Evolutionary conservation across 1,140 invertebrate genomes (phyloP).

Genomic region (Tetramorium parvispinum): DNA sequence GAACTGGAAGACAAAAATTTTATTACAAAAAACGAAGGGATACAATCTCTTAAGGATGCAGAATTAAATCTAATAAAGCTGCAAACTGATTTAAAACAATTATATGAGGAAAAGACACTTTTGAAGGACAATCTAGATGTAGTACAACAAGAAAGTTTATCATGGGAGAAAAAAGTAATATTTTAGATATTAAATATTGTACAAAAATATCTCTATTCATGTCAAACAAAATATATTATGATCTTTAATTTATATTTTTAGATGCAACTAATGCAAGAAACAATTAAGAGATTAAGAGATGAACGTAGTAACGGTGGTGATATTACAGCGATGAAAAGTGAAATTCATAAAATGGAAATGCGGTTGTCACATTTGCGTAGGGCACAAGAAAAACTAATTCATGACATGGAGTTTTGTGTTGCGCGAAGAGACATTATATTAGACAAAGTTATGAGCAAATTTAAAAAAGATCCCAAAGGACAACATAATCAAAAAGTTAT

Average conservation of each 20-base stretch:
- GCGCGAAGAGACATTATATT: slow-evolving; percentile 89
- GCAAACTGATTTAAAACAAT: slow-evolving; percentile 88
- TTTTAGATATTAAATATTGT: not conserved
- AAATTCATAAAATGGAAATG: slow-evolving; percentile 94
- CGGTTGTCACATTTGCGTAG: slow-evolving; percentile 88
- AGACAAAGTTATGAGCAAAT: slow-evolving; percentile 86
- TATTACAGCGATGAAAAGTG: slow-evolving; percentile 90
- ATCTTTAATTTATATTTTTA: slow-evolving; percentile 70
- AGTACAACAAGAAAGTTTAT: slow-evolving; percentile 89
- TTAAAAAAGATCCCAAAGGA: slow-evolving; percentile 85
- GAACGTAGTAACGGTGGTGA: slow-evolving; percentile 89
- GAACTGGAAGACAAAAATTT: slow-evolving; percentile 88
- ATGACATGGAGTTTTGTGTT: slow-evolving; percentile 92
- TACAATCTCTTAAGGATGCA: slow-evolving; percentile 86
- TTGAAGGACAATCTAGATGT: slow-evolving; percentile 88
- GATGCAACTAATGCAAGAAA: slow-evolving; percentile 89
- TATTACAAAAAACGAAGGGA: slow-evolving; percentile 86
- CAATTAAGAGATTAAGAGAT: slow-evolving; percentile 88
- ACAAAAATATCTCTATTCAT: not conserved
- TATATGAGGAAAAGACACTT: slow-evolving; percentile 89
- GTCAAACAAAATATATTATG: slow-evolving; percentile 29
- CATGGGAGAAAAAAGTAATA: slow-evolving; percentile 92
- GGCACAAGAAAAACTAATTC: slow-evolving; percentile 91
- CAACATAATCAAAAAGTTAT: slow-evolving; percentile 81
- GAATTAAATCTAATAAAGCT: slow-evolving; percentile 89